Evolutionary conservation across 2,797 vertebrate genomes (phyloP).

Genomic region (Manis crassicaudata): DNA sequence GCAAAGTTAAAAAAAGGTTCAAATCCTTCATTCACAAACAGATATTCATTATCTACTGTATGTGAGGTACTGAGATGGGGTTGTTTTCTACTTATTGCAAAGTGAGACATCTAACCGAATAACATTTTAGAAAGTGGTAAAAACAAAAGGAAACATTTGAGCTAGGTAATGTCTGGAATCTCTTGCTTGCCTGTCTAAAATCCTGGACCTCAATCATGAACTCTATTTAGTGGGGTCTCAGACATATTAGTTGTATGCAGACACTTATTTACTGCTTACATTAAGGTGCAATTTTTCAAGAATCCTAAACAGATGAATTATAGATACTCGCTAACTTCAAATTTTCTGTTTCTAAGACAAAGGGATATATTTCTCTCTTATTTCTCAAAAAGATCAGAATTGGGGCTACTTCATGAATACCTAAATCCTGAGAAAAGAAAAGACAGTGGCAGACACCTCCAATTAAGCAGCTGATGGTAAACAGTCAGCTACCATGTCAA

Average conservation of each 20-base stretch:
- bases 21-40: neutral
- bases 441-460: neutral
- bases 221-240: neutral
- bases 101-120: neutral
- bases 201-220: neutral
- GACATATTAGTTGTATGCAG: neutral
- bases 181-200: neutral
- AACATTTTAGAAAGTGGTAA: neutral
- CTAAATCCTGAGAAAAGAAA: conserved; percentile 21
- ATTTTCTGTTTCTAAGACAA: neutral
- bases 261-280: neutral
- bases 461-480: conserved; percentile 55
- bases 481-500: conserved; percentile 73
- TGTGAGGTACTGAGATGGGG: neutral
- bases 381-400: neutral
- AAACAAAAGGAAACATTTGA: conserved; percentile 19
- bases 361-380: neutral
- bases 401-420: neutral
- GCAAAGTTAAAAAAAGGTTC: neutral
- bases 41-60: neutral
- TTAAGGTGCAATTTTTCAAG: neutral
- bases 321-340: neutral
- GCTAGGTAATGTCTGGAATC: neutral
- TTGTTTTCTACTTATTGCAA: neutral
- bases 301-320: neutral